Evolutionary conservation across 2,888 invertebrate species (phyloP), one percentile per base, ranked within the genome.

Genomic region (Cerastis leucographa): DNA sequence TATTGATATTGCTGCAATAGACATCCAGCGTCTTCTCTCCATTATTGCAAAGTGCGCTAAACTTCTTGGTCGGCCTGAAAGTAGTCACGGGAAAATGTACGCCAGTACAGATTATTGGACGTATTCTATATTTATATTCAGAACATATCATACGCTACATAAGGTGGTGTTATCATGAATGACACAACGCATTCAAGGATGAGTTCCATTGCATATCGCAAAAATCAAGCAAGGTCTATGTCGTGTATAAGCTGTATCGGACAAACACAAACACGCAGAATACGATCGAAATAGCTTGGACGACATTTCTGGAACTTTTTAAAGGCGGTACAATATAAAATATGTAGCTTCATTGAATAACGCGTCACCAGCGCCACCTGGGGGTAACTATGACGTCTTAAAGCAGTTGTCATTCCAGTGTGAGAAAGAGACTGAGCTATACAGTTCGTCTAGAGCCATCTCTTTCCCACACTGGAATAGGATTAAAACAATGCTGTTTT

Each of bases 61-160:
- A 78, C 78, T 78, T 78, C 6, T 66, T 78, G 71, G 71, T 40
- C 19, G 59, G 17, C 51, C 25, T 66, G 65, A 65, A 46, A 40
- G 17, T 46, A 42, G 42, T 42, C 7, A 59, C n/a, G 3, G 8
- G 12, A 44, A 35, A 12, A 17, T 42, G 2, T 25, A 42, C 49
- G 22, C 11, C 17, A 25, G 19, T 3, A 11, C 9, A 22, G 0
- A 71, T 14, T 40, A 25, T 22, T 44, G n/a, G 4, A 35, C 1
- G 35, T 35, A 35, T 35, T 35, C 35, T 35, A 35, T 35, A 35
- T 35, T 35, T 35, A 35, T 68, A n/a, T 64, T 64, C 14, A 42
- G 22, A 2, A 61, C 22, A 62, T 12, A 40, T 12, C 12, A 22
- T 42, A 42, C 7, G 4, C n/a, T 64, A n/a, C 35, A 9, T n/a